Base-by-base conservation (phyloP, 1,140 invertebrate species). In the Pachyrhynchus sulphureomaculatus region DNA sequence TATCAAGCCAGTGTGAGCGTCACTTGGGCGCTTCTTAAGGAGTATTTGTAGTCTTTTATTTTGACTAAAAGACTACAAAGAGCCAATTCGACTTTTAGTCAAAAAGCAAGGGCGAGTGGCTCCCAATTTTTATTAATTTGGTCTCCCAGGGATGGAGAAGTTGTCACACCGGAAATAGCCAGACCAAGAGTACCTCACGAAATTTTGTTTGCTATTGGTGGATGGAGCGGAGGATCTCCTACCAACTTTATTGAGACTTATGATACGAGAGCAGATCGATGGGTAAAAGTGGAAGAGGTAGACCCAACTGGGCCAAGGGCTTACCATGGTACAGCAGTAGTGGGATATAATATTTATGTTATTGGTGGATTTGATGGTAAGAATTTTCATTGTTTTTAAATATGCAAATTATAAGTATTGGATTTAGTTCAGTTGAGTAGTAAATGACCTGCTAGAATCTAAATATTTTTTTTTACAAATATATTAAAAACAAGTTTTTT, bases 221-320 rank as follows among this genome's bases (percentile, higher is more conserved):
- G 90, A 1, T 92, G 89, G 89, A 86, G 81, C 53, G 85, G 84
- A 0, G 84, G 85, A 1, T 84, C 80, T 6, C 84, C 88, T 1
- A 90, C 88, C 0, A 85, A 84, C 72, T 83, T 82, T 58, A 85
- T 92, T 4, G 89, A 92, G 71, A 86, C 87, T 0, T 92, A 91
- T 73, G 89, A 92, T 68, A 88, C 86, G 0, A 73, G 88, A 58
- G 88, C 89, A 1, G 88, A 91, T 75, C 78, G 86, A 39, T 92
- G 89, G 89, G 80, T 87, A 13, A 80, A 81, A 71, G 83, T 86
- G 3, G 74, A 78, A 34, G 81, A 86, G 64, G 80, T 82, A 2
- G 84, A 86, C 75, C 81, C 82, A 1, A 72, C 72, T n/a, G 84
- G 84, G 17, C 82, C 85, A 0, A 72, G 89, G 61, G 87, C 87